Percentiles rank a stretch among this genome's conserved stretches.
Evolutionary conservation across 2,113 vertebrate genomes (phyloP).

Genomic region (Ellobius talpinus): DNA sequence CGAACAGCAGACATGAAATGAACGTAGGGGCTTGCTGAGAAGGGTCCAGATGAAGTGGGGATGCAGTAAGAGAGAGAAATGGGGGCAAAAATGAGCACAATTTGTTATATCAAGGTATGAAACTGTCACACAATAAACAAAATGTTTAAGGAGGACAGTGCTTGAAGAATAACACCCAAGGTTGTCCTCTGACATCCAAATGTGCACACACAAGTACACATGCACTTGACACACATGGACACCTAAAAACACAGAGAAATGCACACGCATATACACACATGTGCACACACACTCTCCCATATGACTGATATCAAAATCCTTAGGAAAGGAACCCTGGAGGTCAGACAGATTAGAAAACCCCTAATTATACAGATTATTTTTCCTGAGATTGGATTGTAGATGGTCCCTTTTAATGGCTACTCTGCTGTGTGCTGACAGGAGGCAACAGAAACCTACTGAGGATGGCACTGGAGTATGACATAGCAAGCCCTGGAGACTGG

Average conservation of each 20-base stretch:
- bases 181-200: neutral
- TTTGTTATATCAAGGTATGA: neutral
- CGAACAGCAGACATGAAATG: neutral
- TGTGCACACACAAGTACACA: neutral
- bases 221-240: neutral
- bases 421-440: neutral
- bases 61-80: neutral
- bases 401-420: neutral
- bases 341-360: neutral
- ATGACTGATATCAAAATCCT: neutral
- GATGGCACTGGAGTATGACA: neutral
- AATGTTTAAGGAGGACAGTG: neutral
- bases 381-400: neutral
- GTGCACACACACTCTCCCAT: accelerated
- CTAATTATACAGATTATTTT: neutral
- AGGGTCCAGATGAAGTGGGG: neutral
- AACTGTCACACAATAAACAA: neutral
- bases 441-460: neutral
- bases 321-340: neutral
- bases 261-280: no score
- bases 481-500: neutral
- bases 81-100: neutral
- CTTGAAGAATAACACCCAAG: neutral
- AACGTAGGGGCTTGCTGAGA: neutral
- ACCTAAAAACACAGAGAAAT: neutral